Conservation (phyloP, 2,797 vertebrate species). For the Triplophysa bombifrons region DNA sequence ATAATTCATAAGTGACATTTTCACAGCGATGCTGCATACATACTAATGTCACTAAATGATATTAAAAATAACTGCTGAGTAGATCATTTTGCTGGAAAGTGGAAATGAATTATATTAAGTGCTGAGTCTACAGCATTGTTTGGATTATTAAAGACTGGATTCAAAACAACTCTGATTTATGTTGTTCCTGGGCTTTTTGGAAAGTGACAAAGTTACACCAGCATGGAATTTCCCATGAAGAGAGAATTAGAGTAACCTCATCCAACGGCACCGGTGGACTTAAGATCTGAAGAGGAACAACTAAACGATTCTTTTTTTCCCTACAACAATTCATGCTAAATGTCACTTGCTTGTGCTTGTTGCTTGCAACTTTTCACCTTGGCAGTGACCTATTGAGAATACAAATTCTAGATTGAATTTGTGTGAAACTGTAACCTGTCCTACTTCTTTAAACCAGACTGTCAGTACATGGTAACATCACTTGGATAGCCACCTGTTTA, state of each 20-base stretch:
- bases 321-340: too few species aligned
- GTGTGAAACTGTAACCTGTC: neutral
- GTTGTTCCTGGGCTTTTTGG: neutral
- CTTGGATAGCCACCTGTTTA: too few species aligned
- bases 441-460: neutral
- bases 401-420: neutral
- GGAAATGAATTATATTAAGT: neutral
- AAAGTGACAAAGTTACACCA: neutral
- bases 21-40: neutral
- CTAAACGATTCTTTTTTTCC: neutral
- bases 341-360: too few species aligned
- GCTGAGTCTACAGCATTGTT: neutral
- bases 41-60: neutral
- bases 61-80: neutral
- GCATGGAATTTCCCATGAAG: neutral
- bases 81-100: neutral
- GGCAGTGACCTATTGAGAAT: neutral
- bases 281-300: neutral
- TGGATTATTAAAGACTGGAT: neutral
- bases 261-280: neutral
- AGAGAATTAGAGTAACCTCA: neutral
- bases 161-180: neutral
- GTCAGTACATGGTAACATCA: neutral
- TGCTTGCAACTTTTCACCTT: neutral
- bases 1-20: neutral